Conservation (phyloP, 2,113 vertebrate genomes). For the Vidua macroura region DNA sequence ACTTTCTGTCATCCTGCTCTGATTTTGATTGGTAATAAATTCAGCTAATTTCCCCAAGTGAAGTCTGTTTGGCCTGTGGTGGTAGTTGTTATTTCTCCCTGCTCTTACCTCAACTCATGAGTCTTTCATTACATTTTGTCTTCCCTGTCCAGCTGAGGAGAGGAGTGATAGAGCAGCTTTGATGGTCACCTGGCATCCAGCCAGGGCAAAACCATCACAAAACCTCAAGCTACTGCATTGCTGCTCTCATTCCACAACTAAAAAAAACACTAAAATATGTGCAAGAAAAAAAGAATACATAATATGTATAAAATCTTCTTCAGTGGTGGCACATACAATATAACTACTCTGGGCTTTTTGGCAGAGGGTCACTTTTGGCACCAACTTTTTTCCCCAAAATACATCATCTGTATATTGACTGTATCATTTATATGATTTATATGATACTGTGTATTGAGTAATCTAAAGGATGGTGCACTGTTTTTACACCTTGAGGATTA, state of each 20-base stretch:
- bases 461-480: neutral
- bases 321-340: accelerated
- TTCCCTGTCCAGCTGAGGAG: neutral
- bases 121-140: neutral
- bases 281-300: neutral
- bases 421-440: neutral
- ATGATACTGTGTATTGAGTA: neutral
- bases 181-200: neutral
- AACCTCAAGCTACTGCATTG: neutral
- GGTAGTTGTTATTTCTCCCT: neutral
- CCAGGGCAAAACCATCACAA: neutral
- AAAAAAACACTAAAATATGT: neutral
- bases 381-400: neutral
- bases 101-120: neutral
- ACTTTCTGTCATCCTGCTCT: neutral
- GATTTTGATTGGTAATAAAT: neutral
- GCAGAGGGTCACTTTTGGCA: neutral
- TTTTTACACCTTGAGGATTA: neutral
- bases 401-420: neutral
- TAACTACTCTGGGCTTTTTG: neutral
- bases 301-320: neutral
- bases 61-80: neutral
- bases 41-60: neutral
- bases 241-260: neutral
- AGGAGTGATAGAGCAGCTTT: neutral